phyloP scores from a whole-genome alignment of 1,140 invertebrate species.

The Thaumetopoea pityocampa region DNA sequence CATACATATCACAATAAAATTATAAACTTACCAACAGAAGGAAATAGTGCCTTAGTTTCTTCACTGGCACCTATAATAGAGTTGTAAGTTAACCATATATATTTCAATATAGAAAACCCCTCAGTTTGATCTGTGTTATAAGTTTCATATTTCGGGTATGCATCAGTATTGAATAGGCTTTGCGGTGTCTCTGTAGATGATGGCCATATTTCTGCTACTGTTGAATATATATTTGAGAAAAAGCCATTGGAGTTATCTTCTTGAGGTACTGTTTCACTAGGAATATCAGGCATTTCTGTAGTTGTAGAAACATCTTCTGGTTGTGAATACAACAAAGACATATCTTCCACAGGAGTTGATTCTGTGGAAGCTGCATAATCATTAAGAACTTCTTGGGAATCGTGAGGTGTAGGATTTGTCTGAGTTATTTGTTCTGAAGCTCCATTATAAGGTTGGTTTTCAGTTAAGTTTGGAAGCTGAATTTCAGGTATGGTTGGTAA shows the following conservation, averaged over 20 bases:
- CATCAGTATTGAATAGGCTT: constrained; percentile 43
- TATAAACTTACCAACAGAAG: constrained; percentile 43
- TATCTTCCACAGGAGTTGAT: not conserved
- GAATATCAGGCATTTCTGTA: constrained; percentile 5
- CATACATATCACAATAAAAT: too few relatives aligned
- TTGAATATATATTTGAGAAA: constrained; percentile 44
- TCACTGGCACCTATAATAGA: constrained; percentile 42
- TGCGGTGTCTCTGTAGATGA: constrained; percentile 35
- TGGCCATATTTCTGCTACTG: constrained; percentile 44
- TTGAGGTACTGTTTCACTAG: constrained; percentile 6
- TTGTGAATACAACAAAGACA: not conserved
- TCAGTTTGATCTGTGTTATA: constrained; percentile 28
- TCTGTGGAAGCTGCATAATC: not conserved
- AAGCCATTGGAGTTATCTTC: constrained; percentile 34
- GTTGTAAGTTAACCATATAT: constrained; percentile 39
- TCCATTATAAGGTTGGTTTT: not conserved
- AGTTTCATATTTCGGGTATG: constrained; percentile 24
- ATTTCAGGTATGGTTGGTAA: not conserved
- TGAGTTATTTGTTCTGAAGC: not conserved
- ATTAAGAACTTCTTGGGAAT: not conserved
- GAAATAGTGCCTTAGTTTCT: constrained; percentile 46
- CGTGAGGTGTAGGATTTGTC: constrained; percentile 2
- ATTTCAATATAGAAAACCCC: constrained; percentile 50
- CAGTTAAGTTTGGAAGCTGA: not conserved
- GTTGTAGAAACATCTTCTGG: constrained; percentile 4